Evolutionary conservation across 2,888 invertebrate genomes (phyloP), one percentile per base, ranked within the genome.

Genomic region (Dicranocentrus wangi): DNA sequence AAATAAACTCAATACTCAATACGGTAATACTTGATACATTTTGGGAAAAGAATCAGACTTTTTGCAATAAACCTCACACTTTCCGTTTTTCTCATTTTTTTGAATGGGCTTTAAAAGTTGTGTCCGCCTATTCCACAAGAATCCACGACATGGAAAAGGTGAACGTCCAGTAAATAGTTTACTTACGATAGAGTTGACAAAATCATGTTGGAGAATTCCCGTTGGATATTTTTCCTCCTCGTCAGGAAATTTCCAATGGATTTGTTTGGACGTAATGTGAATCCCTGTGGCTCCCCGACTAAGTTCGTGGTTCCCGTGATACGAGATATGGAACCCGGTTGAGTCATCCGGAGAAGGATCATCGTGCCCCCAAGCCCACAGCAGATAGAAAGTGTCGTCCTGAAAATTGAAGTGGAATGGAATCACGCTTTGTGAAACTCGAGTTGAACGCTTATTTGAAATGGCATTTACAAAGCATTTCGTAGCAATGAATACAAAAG

Each of bases 371-470:
- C 66, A 89, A 0, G 95, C 93, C 94, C 95, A 96, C 25, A 95
- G 92, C 0, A 96, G 91, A 87, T 94, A 92, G 2, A 94, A 92
- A 2, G 95, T 95, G 87, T 95, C 94, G 13, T 82, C 80, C 78
- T 78, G 21, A 42, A 55, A 53, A 47, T 2, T 8, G 2, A 13
- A 17, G 7, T 7, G 21, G 15, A 70, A 58, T 10, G 5, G 32
- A 32, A 32, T 32, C 3, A 8, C 17, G 55, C 39, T 8, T 27
- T 27, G 15, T 32, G 3, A 3, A 32, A 32, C 10, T 32, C 32
- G 10, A 7, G 10, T 10, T 32, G 32, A 32, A 32, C 32, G 32
- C 3, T 32, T 32, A 32, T 32, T 32, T 10, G 10, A 32, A 32
- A 32, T 32, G 3, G 10, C 10, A 10, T 10, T 32, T 32, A 10